Conservation (phyloP, 2,797 vertebrate genomes). For the Steatocranus sp. region DNA sequence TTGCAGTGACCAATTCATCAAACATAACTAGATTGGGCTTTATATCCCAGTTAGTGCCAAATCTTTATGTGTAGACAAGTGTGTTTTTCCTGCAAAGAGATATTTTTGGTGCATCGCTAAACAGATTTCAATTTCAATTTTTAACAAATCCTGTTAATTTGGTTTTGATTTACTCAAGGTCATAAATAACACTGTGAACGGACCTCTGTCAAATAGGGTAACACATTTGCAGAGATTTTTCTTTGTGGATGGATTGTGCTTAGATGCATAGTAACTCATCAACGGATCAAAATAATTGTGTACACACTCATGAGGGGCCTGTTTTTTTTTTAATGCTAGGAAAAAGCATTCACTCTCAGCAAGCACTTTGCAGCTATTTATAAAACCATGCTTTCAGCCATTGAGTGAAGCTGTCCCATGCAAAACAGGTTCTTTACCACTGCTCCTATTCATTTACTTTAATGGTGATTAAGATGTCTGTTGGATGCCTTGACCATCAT, state of each 20-base stretch:
- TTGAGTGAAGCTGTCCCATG: background rate
- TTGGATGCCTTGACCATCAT: background rate
- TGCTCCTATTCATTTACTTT: background rate
- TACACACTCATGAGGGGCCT: background rate
- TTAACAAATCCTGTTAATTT: background rate
- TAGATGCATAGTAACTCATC: background rate
- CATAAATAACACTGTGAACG: background rate
- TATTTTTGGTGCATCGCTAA: background rate
- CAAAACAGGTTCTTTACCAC: background rate
- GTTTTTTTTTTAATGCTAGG: background rate
- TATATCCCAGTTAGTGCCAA: background rate
- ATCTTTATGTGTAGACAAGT: background rate
- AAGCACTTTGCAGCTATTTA: constrained; percentile 18
- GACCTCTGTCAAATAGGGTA: background rate
- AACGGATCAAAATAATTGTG: background rate
- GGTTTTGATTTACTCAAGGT: background rate
- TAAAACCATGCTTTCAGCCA: constrained; percentile 9
- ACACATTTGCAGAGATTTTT: background rate
- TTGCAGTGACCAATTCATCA: background rate
- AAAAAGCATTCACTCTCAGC: background rate
- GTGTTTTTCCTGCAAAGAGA: background rate
- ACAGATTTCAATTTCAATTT: rapidly evolving
- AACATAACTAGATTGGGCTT: background rate
- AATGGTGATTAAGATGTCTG: background rate
- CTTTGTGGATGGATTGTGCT: background rate